Conservation (phyloP, 2,797 vertebrate genomes). For the Arrhamphus sclerolepis region DNA sequence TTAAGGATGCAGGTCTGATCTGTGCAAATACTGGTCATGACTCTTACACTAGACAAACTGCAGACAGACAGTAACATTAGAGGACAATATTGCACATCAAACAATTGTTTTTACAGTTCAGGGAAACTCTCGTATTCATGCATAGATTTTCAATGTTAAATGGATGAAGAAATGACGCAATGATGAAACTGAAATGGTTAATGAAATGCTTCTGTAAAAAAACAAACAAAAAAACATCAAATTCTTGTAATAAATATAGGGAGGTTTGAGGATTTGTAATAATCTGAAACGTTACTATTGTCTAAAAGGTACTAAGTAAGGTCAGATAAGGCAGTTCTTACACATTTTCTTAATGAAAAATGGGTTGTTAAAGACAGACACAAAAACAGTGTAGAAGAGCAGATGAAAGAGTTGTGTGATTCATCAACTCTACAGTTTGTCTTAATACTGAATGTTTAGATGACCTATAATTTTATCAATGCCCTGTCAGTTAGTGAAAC, state of each 20-base stretch:
- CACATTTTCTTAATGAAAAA: slow-evolving; percentile 35
- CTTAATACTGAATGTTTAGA: slow-evolving; percentile 24
- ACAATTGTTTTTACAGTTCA: slow-evolving; percentile 61
- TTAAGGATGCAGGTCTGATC: slow-evolving; percentile 39
- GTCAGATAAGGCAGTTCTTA: slow-evolving; percentile 71
- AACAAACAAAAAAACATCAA: slow-evolving; percentile 51
- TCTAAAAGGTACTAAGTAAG: slow-evolving; percentile 60
- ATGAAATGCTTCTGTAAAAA: slow-evolving; percentile 42
- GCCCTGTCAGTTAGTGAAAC: slow-evolving; percentile 38
- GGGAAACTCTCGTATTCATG: slow-evolving; percentile 62
- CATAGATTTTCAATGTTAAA: slow-evolving; percentile 68
- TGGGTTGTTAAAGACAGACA: slow-evolving; percentile 40
- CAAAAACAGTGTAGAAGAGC: slow-evolving; percentile 54
- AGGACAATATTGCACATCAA: slow-evolving; percentile 69
- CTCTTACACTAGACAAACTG: slow-evolving; percentile 47
- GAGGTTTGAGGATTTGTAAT: slow-evolving; percentile 40
- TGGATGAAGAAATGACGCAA: slow-evolving; percentile 50
- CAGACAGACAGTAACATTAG: slow-evolving; percentile 38
- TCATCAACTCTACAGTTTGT: slow-evolving; percentile 23
- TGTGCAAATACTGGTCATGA: slow-evolving; percentile 64
- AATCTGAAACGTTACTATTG: slow-evolving; percentile 53
- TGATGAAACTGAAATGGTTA: slow-evolving; percentile 42
- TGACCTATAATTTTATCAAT: slow-evolving; percentile 37
- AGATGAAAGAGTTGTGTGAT: slow-evolving; percentile 30
- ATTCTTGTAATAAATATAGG: slow-evolving; percentile 64